A percentile compares a stretch with the other conserved stretches of the same genome.
Conservation (phyloP, 2,888 invertebrate species). For the Plutella xylostella region DNA sequence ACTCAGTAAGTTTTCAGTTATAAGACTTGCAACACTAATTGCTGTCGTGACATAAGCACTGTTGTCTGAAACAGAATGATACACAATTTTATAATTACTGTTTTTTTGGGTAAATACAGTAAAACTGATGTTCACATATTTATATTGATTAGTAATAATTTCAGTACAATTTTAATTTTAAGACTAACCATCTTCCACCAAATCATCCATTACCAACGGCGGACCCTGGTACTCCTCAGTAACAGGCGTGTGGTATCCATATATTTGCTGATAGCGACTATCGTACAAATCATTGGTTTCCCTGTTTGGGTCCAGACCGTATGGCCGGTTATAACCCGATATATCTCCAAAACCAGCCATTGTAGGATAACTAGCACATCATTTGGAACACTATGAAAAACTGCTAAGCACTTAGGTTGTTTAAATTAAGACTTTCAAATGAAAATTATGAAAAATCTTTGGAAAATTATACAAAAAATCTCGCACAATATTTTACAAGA, state of each 20-base stretch:
- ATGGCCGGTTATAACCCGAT: conserved; percentile 53
- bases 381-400: no score
- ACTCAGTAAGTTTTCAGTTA: conserved; percentile 90
- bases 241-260: conserved; percentile 58
- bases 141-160: no score
- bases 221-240: conserved; percentile 63
- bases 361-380: conserved; percentile 8
- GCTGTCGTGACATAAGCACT: conserved; percentile 82
- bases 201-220: conserved; percentile 58
- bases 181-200: conserved; percentile 49
- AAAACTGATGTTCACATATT: no score
- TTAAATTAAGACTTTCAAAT: no score
- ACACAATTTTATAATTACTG: no score
- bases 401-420: no score
- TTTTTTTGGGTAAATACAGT: neutral
- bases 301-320: conserved; percentile 52
- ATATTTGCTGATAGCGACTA: conserved; percentile 62
- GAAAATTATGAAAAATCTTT: no score
- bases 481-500: no score
- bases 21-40: conserved; percentile 84
- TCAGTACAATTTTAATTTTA: neutral
- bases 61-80: conserved; percentile 46
- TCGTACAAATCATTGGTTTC: conserved; percentile 59
- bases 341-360: conserved; percentile 65
- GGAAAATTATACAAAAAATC: neutral